Evolutionary conservation across 64 coral and sea anemone species (phyloP).

Genomic region (Cladopsammia gracilis): DNA sequence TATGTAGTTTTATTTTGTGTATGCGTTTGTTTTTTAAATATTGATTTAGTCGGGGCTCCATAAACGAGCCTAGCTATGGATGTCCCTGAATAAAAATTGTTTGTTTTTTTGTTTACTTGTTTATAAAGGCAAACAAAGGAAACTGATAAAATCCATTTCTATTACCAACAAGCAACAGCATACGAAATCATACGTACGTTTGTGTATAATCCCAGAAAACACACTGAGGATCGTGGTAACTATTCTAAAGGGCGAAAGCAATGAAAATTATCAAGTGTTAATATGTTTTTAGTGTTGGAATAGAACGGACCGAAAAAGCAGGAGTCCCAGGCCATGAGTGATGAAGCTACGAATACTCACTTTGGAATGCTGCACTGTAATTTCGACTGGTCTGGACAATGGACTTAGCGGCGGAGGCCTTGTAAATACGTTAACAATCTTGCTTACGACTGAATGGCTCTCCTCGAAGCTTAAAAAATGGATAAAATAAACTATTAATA

Average conservation of each 20-base stretch:
- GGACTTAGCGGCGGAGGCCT: conserved; percentile 3
- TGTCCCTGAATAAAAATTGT: no score
- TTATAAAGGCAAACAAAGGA: no score
- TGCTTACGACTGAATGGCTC: background rate
- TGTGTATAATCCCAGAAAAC: conserved; percentile 13
- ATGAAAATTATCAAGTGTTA: background rate
- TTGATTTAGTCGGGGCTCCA: no score
- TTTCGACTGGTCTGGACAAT: conserved; percentile 8
- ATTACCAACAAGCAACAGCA: no score
- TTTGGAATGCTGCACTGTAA: background rate
- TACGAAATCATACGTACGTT: background rate
- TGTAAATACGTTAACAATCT: conserved; percentile 23
- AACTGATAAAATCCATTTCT: no score
- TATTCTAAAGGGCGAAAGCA: background rate
- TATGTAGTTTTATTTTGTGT: no score
- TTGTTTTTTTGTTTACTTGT: no score
- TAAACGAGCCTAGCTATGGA: no score
- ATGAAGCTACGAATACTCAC: background rate
- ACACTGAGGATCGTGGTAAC: background rate
- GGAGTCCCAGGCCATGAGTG: no score
- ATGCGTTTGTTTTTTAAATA: no score
- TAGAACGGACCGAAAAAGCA: no score
- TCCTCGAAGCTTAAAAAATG: background rate
- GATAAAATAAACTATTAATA: background rate
- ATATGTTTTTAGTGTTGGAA: no score